These are phyloP conservation scores for Pomacea maculata DNA, from an alignment of 1,140 invertebrate species.

Conservation along the genomic window DNA sequence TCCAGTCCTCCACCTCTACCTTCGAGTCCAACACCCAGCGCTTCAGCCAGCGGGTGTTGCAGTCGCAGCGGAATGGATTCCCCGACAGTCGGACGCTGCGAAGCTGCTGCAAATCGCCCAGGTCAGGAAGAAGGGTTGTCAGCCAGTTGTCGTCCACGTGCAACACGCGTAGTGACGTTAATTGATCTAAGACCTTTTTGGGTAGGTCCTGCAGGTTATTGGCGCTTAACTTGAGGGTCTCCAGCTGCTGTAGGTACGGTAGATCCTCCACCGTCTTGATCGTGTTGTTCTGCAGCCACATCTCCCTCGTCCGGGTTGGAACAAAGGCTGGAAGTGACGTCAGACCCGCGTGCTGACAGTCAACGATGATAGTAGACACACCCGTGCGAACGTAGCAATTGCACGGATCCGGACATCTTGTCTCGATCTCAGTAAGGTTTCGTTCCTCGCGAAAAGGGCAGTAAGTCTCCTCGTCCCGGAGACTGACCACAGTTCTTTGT, in stretches of 20 bases:
- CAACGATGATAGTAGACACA: background rate
- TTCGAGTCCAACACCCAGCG: conserved; percentile 32
- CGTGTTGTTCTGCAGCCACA: conserved; percentile 46
- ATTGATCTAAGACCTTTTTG: conserved; percentile 9
- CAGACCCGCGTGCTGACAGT: conserved; percentile 7
- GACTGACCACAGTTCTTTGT: conserved; percentile 18
- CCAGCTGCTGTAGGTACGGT: conserved; percentile 11
- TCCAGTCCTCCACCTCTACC: conserved; percentile 21
- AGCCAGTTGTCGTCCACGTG: conserved; percentile 41
- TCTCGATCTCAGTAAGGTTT: background rate
- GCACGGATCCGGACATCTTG: conserved; percentile 32
- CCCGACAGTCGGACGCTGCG: conserved; percentile 24
- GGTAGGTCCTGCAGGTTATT: conserved; percentile 26
- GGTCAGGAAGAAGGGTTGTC: conserved; percentile 26
- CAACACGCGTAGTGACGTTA: conserved; percentile 25
- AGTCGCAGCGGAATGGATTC: conserved; percentile 49
- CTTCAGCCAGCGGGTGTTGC: conserved; percentile 48
- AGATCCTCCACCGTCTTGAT: conserved; percentile 29
- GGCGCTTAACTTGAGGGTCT: conserved; percentile 1
- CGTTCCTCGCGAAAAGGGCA: conserved; percentile 21
- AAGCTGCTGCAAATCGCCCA: conserved; percentile 15
- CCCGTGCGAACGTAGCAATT: conserved; percentile 37
- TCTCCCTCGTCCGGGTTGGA: conserved; percentile 35
- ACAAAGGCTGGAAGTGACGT: conserved; percentile 25
- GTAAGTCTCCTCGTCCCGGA: conserved; percentile 43